Evolutionary conservation across 1,140 invertebrate genomes (phyloP).

Genomic region (Tetramorium parvispinum): DNA sequence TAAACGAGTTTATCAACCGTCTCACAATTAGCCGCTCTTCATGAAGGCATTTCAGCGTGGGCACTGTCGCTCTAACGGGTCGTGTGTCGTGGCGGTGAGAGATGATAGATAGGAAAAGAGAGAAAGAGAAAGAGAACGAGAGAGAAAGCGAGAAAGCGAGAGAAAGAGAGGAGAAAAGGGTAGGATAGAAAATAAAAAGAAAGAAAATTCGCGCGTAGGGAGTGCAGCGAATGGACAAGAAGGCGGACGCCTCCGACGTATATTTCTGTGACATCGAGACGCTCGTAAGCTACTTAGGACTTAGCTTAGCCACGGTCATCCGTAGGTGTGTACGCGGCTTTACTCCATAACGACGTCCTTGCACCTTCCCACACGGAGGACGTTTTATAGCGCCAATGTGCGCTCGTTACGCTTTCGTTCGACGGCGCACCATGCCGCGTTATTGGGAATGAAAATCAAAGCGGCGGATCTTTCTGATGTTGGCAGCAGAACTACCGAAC

Average conservation of each 20-base stretch:
- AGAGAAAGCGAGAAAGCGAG: too few species aligned
- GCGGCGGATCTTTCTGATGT: conserved; percentile 1
- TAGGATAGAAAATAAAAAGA: background rate
- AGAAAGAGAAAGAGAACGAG: background rate
- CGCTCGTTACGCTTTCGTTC: conserved; percentile 73
- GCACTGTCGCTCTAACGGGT: conserved; percentile 10
- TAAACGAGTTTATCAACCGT: conserved; percentile 54
- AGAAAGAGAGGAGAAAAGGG: background rate
- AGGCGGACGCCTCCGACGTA: conserved; percentile 40
- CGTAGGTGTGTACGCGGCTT: conserved; percentile 65
- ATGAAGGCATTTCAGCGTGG: conserved; percentile 50
- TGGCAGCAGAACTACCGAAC: background rate
- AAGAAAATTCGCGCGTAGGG: conserved; percentile 23
- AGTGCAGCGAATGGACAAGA: background rate
- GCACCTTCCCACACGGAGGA: conserved; percentile 74
- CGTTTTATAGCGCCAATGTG: conserved; percentile 73
- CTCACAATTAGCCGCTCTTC: conserved; percentile 58
- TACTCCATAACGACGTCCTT: conserved; percentile 75
- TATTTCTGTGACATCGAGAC: conserved; percentile 69
- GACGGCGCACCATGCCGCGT: conserved; percentile 38
- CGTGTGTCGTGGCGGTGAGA: conserved; percentile 24
- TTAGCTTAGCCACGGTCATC: conserved; percentile 28
- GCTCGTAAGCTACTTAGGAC: conserved; percentile 69
- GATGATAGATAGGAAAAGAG: conserved; percentile 9
- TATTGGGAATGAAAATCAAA: conserved; percentile 43